phyloP scores from a whole-genome alignment of 2,888 invertebrate species.

The Diarsia dahlii region DNA sequence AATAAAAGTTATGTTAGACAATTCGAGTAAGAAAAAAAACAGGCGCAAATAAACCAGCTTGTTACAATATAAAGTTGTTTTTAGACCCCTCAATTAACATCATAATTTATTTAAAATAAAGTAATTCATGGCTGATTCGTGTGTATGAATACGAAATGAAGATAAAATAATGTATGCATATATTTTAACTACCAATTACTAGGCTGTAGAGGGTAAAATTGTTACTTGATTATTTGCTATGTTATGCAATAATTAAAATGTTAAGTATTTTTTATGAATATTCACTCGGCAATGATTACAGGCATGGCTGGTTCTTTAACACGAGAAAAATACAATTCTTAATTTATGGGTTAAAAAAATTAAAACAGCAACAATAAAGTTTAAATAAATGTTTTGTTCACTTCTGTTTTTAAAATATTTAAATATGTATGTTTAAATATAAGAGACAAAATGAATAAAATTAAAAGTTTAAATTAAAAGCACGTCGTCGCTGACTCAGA shows the following conservation, averaged over 20 bases:
- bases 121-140: conserved; percentile 44
- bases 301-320: neutral
- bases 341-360: neutral
- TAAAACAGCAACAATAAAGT: neutral
- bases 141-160: conserved; percentile 42
- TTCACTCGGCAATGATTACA: neutral
- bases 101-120: conserved; percentile 33
- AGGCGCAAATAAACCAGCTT: neutral
- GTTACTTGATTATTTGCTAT: conserved; percentile 35
- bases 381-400: too few relatives aligned
- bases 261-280: conserved; percentile 15
- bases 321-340: neutral
- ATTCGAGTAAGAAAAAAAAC: neutral
- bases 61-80: neutral
- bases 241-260: conserved; percentile 21
- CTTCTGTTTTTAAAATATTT: too few relatives aligned
- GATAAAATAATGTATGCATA: conserved; percentile 43
- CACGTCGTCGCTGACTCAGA: conserved; percentile 37
- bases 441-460: too few relatives aligned
- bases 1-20: neutral
- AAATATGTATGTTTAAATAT: too few relatives aligned
- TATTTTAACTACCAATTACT: conserved; percentile 46
- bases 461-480: conserved; percentile 30
- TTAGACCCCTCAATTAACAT: conserved; percentile 20
- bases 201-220: conserved; percentile 11